Base-by-base conservation (phyloP, 2,113 vertebrate genomes). In the Zeus faber region DNA sequence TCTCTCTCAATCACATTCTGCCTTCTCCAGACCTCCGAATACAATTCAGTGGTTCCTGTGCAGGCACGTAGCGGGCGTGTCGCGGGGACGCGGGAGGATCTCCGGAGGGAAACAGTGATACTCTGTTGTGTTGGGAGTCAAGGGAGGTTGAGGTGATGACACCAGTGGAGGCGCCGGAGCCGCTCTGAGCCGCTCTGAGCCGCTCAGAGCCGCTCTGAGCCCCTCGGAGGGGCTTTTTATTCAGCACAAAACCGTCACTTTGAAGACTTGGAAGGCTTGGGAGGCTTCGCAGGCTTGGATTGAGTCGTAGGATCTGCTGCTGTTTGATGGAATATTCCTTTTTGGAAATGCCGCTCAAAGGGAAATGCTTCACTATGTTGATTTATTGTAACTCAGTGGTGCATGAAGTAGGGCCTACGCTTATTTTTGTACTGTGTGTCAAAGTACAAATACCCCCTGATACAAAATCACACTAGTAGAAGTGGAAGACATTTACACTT, bases 31-130 rank as follows among this genome's bases (percentile, higher is more conserved):
- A 44, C 59, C 5, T 72, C 23, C 72, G 65, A 62, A 67, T 65
- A 65, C 69, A 70, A n/a, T n/a, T 81, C 50, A 58, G 59, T 29
- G 31, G 52, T 39, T 52, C 43, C 81, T 86, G 86, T 58, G 78
- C 56, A 67, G 77, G 65, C 86, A 75, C 67, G 83, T 57, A 61
- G 48, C 57, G 46, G 63, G 33, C 67, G 24, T 60, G 60, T 58
- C 63, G 56, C 47, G 49, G 14, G 56, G 57, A 61, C 53, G 25
- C 2, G n/a, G n/a, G n/a, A n/a, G n/a, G n/a, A n/a, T n/a, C n/a
- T n/a, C n/a, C n/a, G n/a, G n/a, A n/a, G 17, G 55, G 33, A 11
- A 43, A 58, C 40, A 65, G 58, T 24, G 60, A 48, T 58, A 14
- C 22, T 14, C 22, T 43, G 66, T 39, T 59, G 54, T 62, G 66